Base-by-base conservation (phyloP, 2,797 vertebrate species). In the Argyrosomus regius region DNA sequence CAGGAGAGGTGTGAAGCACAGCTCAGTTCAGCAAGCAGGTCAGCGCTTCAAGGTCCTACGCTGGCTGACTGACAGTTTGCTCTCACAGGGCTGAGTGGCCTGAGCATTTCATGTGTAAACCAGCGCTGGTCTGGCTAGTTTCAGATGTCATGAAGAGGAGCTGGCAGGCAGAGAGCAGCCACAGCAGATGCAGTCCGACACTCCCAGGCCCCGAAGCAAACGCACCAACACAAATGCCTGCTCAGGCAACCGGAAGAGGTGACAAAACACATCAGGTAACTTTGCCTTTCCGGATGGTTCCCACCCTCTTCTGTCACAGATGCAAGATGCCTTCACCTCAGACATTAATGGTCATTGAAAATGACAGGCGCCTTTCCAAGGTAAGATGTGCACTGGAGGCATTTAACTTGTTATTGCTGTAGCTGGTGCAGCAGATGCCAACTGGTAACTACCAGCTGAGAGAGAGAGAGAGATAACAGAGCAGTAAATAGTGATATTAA, bases 241-340 rank as follows among this genome's bases (percentile, higher is more conserved):
- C 90, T 91, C 95, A 94, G 89, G 95, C 94, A 95, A 93, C 93
- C 82, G 94, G 94, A 97, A 97, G 95, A 96, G 89, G 95, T 95
- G 93, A 95, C 94, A 93, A 59, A 93, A 94, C 94, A 93, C 91
- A 96, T 95, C 96, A 96, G 94, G 95, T 96, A 95, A 94, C 89
- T 85, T 86, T 87, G 88, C 88, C 85, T 93, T 93, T 91, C 87
- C 88, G 92, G 94, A 93, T 89, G 88, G 81, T 87, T 95, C 94
- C 92, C 94, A 92, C 77, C 78, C 87, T 81, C 79, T 87, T 88
- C 92, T 95, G 95, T 96, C 93, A 89, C 90, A 46, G 72, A 89
- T 76, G 82, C 84, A 82, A 86, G 90, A 91, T 86, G 61, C 87
- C 84, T 84, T 77, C 68, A 88, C 72, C 73, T 91, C 93, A 93